These are phyloP conservation scores for Anhinga anhinga DNA, from an alignment of 2,113 vertebrate species.

Conservation along the genomic window DNA sequence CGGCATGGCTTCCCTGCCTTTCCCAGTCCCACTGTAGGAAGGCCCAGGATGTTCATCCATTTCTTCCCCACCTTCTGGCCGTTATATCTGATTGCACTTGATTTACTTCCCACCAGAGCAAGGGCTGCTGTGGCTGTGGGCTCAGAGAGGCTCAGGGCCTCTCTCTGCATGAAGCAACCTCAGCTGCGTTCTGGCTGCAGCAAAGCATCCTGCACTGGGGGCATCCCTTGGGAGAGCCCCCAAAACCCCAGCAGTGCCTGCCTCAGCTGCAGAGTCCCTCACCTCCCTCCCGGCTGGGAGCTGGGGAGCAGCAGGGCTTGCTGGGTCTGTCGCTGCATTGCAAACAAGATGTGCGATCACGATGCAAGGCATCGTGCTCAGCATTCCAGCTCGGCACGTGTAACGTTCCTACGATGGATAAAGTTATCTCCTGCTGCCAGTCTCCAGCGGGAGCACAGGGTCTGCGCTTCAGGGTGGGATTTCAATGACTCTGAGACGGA, in stretches of 20 bases:
- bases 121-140: not conserved
- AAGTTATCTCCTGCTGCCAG: not conserved
- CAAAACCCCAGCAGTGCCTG: not conserved
- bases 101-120: not conserved
- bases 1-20: not conserved
- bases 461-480: not conserved
- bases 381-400: rapidly evolving
- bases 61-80: not conserved
- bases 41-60: not conserved
- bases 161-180: not conserved
- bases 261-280: not conserved
- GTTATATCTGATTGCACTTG: not conserved
- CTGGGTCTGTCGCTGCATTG: rapidly evolving
- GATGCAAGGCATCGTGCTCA: rapidly evolving
- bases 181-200: not conserved
- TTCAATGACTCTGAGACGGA: not conserved
- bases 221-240: not conserved
- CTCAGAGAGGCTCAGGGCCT: not conserved
- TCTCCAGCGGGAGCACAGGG: not conserved
- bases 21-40: not conserved
- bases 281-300: not conserved
- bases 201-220: not conserved
- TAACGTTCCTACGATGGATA: rapidly evolving
- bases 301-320: not conserved
- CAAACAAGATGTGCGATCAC: rapidly evolving